These are phyloP conservation scores for Acronicta leporina DNA, from an alignment of 2,888 invertebrate species.

Conservation along the genomic window DNA sequence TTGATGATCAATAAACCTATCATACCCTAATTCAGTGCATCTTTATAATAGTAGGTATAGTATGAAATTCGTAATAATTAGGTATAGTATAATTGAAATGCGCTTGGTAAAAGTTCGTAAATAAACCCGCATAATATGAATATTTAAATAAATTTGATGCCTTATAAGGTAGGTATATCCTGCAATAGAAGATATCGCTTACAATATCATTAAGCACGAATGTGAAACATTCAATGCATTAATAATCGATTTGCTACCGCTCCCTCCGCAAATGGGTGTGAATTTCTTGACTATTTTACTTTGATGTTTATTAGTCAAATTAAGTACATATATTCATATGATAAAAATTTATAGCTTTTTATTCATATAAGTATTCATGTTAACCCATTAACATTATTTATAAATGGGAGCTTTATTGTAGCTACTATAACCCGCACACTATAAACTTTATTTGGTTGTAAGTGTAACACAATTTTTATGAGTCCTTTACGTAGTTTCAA, in stretches of 20 bases:
- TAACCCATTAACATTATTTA: constrained; percentile 49
- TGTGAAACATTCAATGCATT: constrained; percentile 25
- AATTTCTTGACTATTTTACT: neutral
- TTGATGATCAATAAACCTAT: constrained; percentile 66
- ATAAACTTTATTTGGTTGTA: constrained; percentile 27
- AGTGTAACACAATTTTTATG: constrained; percentile 43
- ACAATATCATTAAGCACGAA: constrained; percentile 38
- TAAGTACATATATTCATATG: neutral
- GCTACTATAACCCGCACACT: constrained; percentile 25
- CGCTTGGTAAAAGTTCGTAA: constrained; percentile 31
- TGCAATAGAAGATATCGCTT: constrained; percentile 21
- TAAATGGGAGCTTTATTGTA: constrained; percentile 52
- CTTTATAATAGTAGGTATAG: neutral
- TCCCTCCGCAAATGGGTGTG: constrained; percentile 3
- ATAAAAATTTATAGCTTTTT: no score
- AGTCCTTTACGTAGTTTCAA: constrained; percentile 11
- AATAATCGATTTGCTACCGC: constrained; percentile 21
- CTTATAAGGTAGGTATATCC: constrained; percentile 28
- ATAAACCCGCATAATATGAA: constrained; percentile 42
- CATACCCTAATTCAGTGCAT: constrained; percentile 31
- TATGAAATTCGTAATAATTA: neutral
- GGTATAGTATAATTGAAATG: constrained; percentile 9
- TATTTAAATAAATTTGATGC: constrained; percentile 32
- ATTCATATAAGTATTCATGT: no score
- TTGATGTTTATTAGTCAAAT: constrained; percentile 29